These are phyloP conservation scores for Ips typographus DNA, from an alignment of 1,140 invertebrate species.

Conservation along the genomic window DNA sequence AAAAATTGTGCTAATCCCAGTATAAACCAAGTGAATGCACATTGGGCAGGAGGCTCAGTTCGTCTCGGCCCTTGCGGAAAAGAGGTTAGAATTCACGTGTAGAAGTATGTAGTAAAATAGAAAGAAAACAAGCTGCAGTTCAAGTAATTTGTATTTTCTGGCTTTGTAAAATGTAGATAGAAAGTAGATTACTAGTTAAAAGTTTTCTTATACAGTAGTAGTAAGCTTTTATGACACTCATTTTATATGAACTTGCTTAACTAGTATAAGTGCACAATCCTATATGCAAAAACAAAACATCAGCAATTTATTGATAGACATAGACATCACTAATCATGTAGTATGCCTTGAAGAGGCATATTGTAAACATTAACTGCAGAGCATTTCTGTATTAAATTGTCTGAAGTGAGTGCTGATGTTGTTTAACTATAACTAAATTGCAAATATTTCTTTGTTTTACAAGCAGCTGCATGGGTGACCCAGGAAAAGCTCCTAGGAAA, in stretches of 20 bases:
- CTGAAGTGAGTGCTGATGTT: too few relatives aligned
- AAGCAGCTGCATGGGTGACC: slow-evolving; percentile 11
- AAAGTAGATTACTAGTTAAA: not conserved
- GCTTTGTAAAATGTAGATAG: slow-evolving; percentile 17
- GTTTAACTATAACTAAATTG: too few relatives aligned
- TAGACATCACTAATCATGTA: too few relatives aligned
- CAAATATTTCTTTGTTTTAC: too few relatives aligned
- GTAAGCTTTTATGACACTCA: not conserved
- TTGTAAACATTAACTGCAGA: too few relatives aligned
- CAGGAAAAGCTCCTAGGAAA: slow-evolving; percentile 8
- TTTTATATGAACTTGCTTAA: not conserved
- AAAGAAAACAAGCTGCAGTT: slow-evolving; percentile 19
- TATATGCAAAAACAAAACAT: too few relatives aligned
- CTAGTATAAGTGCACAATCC: too few relatives aligned
- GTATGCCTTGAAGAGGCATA: too few relatives aligned
- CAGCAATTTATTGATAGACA: too few relatives aligned
- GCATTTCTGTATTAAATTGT: too few relatives aligned
- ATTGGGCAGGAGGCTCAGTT: not conserved
- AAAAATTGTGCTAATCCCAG: not conserved
- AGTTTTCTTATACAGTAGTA: not conserved
- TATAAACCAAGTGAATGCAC: not conserved
- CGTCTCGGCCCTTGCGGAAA: not conserved
- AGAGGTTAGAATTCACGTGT: slow-evolving; percentile 20
- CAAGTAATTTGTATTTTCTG: not conserved
- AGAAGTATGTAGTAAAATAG: slow-evolving; percentile 4